Evolutionary conservation across 1,140 invertebrate species (phyloP).

Genomic region (Leptopilina boulardi): DNA sequence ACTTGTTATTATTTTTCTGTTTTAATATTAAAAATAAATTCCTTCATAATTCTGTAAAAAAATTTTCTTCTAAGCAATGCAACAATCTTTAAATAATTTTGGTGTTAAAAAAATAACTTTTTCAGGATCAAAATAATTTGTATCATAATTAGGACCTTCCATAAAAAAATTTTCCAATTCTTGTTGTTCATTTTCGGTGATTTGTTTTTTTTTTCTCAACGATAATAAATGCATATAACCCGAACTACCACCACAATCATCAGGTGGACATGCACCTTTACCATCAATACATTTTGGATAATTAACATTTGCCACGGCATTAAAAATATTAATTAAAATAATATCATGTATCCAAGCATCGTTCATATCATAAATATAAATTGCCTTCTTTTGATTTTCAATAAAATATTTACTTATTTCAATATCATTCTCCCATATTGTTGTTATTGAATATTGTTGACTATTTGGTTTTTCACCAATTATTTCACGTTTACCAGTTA

Average conservation of each 20-base stretch:
- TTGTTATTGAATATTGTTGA: background rate
- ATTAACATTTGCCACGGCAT: background rate
- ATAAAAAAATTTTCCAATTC: background rate
- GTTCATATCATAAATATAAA: slow-evolving; percentile 20
- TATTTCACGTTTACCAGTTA: background rate
- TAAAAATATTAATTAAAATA: background rate
- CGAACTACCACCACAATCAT: background rate
- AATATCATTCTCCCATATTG: background rate
- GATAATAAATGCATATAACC: background rate
- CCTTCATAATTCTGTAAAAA: background rate
- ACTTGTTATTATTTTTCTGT: no score
- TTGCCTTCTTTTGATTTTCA: background rate
- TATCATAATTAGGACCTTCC: background rate
- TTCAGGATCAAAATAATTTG: background rate
- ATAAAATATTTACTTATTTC: slow-evolving; percentile 1
- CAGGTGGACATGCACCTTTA: slow-evolving; percentile 12
- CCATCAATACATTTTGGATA: slow-evolving; percentile 19
- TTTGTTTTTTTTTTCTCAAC: background rate
- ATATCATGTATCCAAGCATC: slow-evolving; percentile 13
- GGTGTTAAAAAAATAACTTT: background rate
- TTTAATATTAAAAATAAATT: background rate
- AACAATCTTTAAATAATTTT: background rate
- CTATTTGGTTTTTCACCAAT: background rate
- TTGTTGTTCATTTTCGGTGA: background rate
- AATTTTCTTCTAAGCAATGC: background rate